These are phyloP conservation scores for Sarcophaga peregrina DNA, from an alignment of 1,140 invertebrate species.

Conservation along the genomic window DNA sequence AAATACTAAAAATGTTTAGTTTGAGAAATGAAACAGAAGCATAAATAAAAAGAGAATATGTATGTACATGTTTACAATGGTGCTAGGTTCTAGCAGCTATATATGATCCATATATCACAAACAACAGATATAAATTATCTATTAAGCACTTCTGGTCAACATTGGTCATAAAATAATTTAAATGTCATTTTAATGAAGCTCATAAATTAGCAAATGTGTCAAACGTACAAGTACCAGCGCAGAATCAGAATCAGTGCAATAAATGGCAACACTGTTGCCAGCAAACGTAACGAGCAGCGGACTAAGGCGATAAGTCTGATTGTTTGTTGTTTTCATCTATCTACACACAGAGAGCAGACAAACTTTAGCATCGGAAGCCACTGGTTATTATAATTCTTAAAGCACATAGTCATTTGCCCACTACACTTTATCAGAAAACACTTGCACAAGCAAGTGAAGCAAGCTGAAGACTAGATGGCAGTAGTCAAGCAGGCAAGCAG, in stretches of 20 bases:
- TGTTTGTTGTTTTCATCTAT: neutral
- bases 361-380: constrained; percentile 14
- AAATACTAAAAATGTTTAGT: neutral
- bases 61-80: constrained; percentile 11
- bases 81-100: constrained; percentile 20
- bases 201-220: constrained; percentile 41
- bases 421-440: constrained; percentile 21
- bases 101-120: neutral
- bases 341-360: neutral
- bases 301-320: neutral
- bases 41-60: neutral
- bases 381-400: neutral
- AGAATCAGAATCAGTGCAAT: constrained; percentile 33
- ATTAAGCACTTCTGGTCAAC: constrained; percentile 41
- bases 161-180: constrained; percentile 42
- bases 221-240: constrained; percentile 26
- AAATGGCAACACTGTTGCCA: constrained; percentile 41
- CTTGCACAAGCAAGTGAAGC: neutral
- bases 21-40: neutral
- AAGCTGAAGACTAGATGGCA: neutral
- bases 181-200: constrained; percentile 41
- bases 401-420: constrained; percentile 24
- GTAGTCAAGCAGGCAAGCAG: no score
- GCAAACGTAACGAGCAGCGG: neutral
- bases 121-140: constrained; percentile 33